Conservation (phyloP, 2,113 vertebrate species). For the Centropus unirufus region DNA sequence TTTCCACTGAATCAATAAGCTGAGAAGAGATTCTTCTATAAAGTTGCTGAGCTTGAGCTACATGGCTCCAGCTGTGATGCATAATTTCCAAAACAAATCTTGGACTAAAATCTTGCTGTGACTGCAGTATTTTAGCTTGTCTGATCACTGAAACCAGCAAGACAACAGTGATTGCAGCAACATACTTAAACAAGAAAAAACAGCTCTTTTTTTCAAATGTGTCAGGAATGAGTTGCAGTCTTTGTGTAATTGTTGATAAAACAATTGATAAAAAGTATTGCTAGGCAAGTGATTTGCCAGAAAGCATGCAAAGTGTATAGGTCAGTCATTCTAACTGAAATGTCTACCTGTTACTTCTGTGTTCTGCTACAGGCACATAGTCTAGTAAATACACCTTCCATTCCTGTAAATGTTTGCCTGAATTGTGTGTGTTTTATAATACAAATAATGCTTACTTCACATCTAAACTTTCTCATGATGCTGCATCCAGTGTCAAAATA, state of each 20-base stretch:
- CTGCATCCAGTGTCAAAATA: neutral
- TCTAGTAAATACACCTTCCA: neutral
- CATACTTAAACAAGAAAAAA: neutral
- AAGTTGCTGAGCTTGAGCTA: too few relatives aligned
- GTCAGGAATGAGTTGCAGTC: neutral
- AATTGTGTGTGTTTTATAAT: neutral
- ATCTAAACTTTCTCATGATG: neutral
- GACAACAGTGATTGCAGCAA: neutral
- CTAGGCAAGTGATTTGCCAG: neutral
- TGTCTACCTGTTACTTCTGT: neutral
- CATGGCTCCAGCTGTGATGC: too few relatives aligned
- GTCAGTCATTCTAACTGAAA: neutral
- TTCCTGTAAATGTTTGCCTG: neutral
- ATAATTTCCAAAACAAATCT: neutral
- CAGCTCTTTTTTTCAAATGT: neutral
- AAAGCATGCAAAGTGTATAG: fast-evolving
- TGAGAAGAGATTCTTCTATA: too few relatives aligned
- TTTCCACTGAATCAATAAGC: too few relatives aligned
- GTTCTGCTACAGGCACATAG: neutral
- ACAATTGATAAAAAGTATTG: neutral
- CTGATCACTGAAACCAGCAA: neutral
- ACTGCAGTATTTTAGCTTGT: neutral
- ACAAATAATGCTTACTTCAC: neutral
- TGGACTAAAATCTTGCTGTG: neutral
- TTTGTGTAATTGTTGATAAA: neutral